Base-by-base conservation (phyloP, 2,888 invertebrate species). In the Drosophila colorata region DNA sequence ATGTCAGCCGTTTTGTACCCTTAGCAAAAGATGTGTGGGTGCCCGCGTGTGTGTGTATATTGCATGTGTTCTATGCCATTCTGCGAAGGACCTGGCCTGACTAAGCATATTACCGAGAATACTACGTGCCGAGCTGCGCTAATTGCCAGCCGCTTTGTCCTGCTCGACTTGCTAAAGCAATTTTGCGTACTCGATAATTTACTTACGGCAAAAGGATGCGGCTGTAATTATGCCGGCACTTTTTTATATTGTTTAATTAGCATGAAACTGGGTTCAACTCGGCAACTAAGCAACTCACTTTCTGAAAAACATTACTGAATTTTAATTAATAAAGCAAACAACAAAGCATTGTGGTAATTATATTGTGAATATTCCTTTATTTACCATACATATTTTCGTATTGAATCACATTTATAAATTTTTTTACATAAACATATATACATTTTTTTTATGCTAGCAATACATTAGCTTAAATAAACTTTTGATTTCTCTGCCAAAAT, bases 61-160 rank as follows among this genome's bases (percentile, higher is more conserved):
- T 48, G 73, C 87, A 86, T 88, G 88, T 88, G 80, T 77, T 69
- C 68, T 76, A 51, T 48, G 73, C 57, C 69, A 52, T 60, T 49
- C 59, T 66, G 60, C 52, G 38, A 76, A 82, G 80, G 73, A 69
- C 86, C 56, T 61, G 57, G 51, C 57, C 73, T 86, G 87, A 88
- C 82, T 88, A 82, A 88, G 78, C 88, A 76, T 51, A 86, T 82
- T 82, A 88, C 49, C 33, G 23, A 68, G 83, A 66, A 60, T 52
- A 59, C 69, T 49, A 41, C 63, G 68, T 78, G 70, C 66, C 60
- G 57, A 58, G 66, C 47, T 38, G 52, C 87, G 84, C 84, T 82
- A 82, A 82, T 82, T 82, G 88, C 83, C 88, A 83, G 66, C 38
- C 73, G 77, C 82, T 83, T 88, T 82, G 82, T 88, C 64, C 61